Conservation (phyloP, 1,140 invertebrate species). For the Caenorhabditis latens region DNA sequence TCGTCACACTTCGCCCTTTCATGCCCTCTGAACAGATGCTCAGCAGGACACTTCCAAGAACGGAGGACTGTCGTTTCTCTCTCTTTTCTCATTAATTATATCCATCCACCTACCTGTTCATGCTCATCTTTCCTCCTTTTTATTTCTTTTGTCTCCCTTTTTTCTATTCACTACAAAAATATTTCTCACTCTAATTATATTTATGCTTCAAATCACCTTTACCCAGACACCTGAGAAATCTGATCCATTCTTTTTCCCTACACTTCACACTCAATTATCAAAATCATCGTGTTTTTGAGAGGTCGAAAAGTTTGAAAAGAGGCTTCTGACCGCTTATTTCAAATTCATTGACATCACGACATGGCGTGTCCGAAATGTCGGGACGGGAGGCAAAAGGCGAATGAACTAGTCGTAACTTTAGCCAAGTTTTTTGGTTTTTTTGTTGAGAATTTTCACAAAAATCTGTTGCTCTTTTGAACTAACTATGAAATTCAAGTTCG, state of each 20-base stretch:
- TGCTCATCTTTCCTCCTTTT: conserved; percentile 19
- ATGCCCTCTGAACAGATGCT: conserved; percentile 26
- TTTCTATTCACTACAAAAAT: background rate
- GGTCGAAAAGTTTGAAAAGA: background rate
- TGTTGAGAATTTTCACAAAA: too few relatives aligned
- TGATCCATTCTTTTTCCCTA: background rate
- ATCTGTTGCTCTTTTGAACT: too few relatives aligned
- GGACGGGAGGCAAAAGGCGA: background rate
- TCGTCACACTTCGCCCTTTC: background rate
- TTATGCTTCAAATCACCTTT: background rate
- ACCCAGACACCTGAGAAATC: background rate
- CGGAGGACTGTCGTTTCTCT: background rate
- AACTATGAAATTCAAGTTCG: too few relatives aligned
- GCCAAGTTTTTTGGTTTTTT: too few relatives aligned
- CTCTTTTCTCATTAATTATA: conserved; percentile 29
- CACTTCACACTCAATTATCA: background rate
- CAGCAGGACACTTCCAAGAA: background rate
- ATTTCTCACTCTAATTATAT: conserved; percentile 14
- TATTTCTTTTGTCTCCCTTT: background rate
- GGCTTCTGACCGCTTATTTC: background rate
- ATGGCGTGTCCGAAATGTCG: background rate
- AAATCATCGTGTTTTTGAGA: background rate
- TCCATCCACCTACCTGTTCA: conserved; percentile 21
- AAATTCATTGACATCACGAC: conserved; percentile 52
- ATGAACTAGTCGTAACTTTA: background rate